Conservation (phyloP, 2,113 vertebrate species). For the Chauna torquata region DNA sequence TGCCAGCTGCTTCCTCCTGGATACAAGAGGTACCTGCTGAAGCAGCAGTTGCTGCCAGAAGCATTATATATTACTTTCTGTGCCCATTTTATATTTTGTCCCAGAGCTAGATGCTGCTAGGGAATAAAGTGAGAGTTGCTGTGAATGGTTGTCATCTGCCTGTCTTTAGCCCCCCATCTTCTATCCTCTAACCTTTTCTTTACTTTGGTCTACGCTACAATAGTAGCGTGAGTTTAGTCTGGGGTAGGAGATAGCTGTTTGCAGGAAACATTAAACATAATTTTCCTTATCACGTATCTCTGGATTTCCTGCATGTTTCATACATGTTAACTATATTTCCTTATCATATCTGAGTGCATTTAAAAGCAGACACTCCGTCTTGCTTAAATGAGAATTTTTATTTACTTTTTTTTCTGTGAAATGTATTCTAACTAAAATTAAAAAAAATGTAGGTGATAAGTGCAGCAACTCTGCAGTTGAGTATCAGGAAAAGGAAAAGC, state of each 20-base stretch:
- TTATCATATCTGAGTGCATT: background rate
- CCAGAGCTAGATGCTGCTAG: background rate
- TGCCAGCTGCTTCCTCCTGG: background rate
- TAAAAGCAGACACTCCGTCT: background rate
- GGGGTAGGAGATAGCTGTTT: background rate
- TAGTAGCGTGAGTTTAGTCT: background rate
- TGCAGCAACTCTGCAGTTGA: background rate
- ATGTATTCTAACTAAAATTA: background rate
- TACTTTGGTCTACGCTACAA: background rate
- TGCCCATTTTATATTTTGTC: background rate
- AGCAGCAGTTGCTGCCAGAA: background rate
- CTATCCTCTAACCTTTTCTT: background rate
- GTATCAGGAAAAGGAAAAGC: background rate
- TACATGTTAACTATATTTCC: background rate
- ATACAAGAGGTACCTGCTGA: background rate
- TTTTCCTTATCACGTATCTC: background rate
- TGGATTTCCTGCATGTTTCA: background rate
- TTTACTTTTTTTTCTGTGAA: background rate
- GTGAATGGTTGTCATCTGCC: background rate
- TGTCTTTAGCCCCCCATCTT: background rate
- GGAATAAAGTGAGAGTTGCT: background rate
- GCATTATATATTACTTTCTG: background rate
- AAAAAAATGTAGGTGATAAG: accelerated
- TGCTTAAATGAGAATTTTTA: background rate
- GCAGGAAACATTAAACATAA: background rate